These are phyloP conservation scores for Microcebus ravelobensis DNA, from an alignment of 2,113 vertebrate species.

Conservation along the genomic window DNA sequence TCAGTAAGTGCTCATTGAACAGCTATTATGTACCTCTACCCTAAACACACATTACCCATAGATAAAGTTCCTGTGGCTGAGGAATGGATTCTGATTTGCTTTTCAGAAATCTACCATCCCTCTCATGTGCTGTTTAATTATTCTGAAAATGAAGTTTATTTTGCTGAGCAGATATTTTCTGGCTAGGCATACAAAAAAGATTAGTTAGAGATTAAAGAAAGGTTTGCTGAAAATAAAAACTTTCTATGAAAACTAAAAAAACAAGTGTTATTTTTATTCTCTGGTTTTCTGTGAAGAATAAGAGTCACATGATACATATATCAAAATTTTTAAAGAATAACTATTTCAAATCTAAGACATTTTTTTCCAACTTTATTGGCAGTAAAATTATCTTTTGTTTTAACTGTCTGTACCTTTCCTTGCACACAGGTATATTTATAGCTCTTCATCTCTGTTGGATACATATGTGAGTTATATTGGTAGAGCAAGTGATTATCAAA, in stretches of 20 bases:
- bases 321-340: conserved; percentile 7
- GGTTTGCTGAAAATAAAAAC: background rate
- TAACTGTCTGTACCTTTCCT: background rate
- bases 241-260: background rate
- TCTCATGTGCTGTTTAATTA: background rate
- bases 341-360: background rate
- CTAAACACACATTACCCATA: background rate
- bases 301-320: background rate
- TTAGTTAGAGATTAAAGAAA: background rate
- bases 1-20: background rate
- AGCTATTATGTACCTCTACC: background rate
- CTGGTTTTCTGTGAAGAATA: background rate
- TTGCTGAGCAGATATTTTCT: conserved; percentile 26
- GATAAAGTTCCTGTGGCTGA: background rate
- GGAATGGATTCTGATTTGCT: background rate
- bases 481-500: background rate
- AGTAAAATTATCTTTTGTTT: conserved; percentile 15
- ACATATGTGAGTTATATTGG: background rate
- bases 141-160: conserved; percentile 39
- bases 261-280: conserved; percentile 11
- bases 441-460: background rate
- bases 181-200: background rate
- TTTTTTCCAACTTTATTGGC: background rate
- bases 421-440: background rate
- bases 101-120: conserved; percentile 8